Evolutionary conservation across 1,140 invertebrate genomes (phyloP).

Genomic region (Luehdorfia chinensis): DNA sequence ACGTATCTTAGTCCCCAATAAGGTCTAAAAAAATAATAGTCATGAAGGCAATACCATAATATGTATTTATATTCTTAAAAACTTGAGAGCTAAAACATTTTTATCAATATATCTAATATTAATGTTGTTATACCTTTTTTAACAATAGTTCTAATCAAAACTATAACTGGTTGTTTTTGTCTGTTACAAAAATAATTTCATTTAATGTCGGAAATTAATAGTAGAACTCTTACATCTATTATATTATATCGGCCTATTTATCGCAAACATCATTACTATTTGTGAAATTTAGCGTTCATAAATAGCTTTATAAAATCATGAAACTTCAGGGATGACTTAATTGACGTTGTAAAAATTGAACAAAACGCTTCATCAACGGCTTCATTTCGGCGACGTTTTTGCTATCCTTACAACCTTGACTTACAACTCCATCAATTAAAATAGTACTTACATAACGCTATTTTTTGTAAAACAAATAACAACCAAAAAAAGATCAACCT

Average conservation of each 20-base stretch:
- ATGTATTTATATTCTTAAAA: constrained; percentile 57
- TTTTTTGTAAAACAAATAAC: no score
- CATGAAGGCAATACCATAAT: constrained; percentile 42
- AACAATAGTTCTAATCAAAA: constrained; percentile 48
- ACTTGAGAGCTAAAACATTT: constrained; percentile 60
- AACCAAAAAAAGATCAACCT: no score
- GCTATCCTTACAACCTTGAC: no score
- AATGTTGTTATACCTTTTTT: constrained; percentile 49
- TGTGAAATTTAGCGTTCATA: no score
- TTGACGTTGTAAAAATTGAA: constrained; percentile 28
- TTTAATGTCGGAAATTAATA: constrained; percentile 33
- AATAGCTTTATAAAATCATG: constrained; percentile 20
- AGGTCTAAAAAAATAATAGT: not conserved
- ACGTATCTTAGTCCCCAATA: no score
- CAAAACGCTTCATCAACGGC: no score
- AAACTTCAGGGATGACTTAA: constrained; percentile 22
- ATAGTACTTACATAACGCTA: not conserved
- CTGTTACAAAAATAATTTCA: constrained; percentile 69
- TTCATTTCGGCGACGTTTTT: no score
- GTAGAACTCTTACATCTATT: constrained; percentile 26
- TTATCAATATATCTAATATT: constrained; percentile 64
- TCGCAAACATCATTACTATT: no score
- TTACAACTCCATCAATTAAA: no score
- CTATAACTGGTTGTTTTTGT: constrained; percentile 38
- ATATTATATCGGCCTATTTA: constrained; percentile 25